Base-by-base conservation (phyloP, 2,797 vertebrate species). In the Danio jaintianensis region DNA sequence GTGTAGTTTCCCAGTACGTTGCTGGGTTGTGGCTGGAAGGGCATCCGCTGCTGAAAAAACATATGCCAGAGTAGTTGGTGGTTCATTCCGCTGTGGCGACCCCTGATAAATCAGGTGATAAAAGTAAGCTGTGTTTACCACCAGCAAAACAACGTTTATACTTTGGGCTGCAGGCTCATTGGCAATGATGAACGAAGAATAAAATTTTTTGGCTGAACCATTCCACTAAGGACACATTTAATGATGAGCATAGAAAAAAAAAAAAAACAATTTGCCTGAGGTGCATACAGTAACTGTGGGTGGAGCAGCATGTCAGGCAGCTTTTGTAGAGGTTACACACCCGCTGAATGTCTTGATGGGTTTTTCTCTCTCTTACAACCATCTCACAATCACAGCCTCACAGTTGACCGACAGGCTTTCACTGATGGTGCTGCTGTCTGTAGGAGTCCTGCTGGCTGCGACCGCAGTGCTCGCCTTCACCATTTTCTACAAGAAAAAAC, bases 341-440 rank as follows among this genome's bases (percentile, higher is more conserved):
- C 63, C 52, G 10, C 0, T 48, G 15, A 68, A 2, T 22, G 50
- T 18, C 6, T 7, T 63, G 45, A 77, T 78, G 0, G 0, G 7
- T 52, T 42, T 59, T n/a, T 55, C 56, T 53, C 3, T 59, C 45
- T 59, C 22, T 22, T 15, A 48, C 40, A 9, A 2, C 1, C n/a
- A n/a, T 83, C 18, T 43, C n/a, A 18, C 11, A 3, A 48, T 45
- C 83, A 92, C 90, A 83, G 9, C 36, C 5, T 38, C 48, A 2
- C 11, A 0, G 6, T 38, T 45, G 38, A 66, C 82, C 0, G 13
- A 52, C 29, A 15, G 52, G 15, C 20, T 81, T 5, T 74, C 87
- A 42, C 11, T 90, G 82, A 62, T 84, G 50, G 22, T 91, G 61
- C 29, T 91, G 10, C 69, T 93, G n/a, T 88, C 87, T 1, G 45